Conservation (phyloP, 2,113 vertebrate genomes). For the Mustela lutreola region DNA sequence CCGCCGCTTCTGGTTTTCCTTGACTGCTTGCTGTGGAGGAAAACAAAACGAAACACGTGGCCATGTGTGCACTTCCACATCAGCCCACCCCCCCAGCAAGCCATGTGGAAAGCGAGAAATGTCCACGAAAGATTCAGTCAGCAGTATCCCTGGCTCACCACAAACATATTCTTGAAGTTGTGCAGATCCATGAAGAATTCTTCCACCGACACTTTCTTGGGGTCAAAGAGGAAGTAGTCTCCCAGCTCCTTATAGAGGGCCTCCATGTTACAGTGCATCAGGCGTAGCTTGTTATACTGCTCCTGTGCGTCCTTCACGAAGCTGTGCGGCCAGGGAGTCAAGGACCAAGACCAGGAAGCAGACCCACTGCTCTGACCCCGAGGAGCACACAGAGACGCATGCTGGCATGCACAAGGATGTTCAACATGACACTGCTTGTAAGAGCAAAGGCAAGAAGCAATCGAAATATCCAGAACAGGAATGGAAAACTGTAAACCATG, state of each 20-base stretch:
- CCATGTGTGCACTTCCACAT: background rate
- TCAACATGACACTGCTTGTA: background rate
- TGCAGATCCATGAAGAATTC: conserved; percentile 93
- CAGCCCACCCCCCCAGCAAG: background rate
- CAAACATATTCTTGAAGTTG: conserved; percentile 94
- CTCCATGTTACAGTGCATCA: conserved; percentile 93
- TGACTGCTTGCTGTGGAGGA: conserved; percentile 90
- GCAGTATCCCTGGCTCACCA: conserved; percentile 86
- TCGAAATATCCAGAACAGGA: background rate
- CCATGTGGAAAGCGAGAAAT: background rate
- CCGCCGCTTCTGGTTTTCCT: conserved; percentile 90
- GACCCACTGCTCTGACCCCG: background rate
- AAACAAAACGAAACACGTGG: background rate
- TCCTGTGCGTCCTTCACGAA: conserved; percentile 90
- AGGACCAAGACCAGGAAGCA: conserved; percentile 80
- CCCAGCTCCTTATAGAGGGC: conserved; percentile 90
- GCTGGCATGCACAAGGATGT: background rate
- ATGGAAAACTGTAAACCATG: background rate
- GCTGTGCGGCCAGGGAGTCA: conserved; percentile 86
- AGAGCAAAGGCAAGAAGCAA: background rate
- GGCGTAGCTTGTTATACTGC: conserved; percentile 90
- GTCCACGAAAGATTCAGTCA: background rate
- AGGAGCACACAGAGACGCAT: background rate
- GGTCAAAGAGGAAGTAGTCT: conserved; percentile 90
- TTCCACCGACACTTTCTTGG: conserved; percentile 89